phyloP scores from a whole-genome alignment of 2,797 vertebrate species.

The Cyclura pinguis region DNA sequence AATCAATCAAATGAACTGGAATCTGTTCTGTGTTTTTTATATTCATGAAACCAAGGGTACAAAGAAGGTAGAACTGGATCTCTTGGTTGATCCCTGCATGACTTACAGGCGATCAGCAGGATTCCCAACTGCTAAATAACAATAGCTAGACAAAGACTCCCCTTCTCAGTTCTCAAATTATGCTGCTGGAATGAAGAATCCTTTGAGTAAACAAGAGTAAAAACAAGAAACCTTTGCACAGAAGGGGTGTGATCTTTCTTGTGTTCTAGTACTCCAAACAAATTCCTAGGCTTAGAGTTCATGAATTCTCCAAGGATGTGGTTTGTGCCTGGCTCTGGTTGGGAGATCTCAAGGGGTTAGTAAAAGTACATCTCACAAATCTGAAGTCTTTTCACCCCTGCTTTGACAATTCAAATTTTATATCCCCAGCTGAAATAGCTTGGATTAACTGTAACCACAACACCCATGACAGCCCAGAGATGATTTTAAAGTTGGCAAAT shows the following conservation, averaged over 20 bases:
- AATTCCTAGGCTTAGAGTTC: not conserved
- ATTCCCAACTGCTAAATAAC: not conserved
- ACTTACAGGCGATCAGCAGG: not conserved
- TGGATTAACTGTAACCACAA: not conserved
- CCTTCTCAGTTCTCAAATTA: not conserved
- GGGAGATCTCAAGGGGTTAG: not conserved
- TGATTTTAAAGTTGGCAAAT: not conserved
- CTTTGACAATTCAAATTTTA: constrained; percentile 4
- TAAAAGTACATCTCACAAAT: not conserved
- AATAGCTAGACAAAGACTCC: not conserved
- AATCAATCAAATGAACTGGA: not conserved
- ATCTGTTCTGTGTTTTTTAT: not conserved
- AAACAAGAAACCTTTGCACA: not conserved
- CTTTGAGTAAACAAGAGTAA: not conserved
- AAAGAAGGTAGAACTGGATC: not conserved
- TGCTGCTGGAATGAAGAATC: not conserved
- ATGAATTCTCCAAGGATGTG: not conserved
- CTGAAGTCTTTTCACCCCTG: not conserved
- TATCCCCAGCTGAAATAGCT: not conserved
- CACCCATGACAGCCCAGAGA: not conserved
- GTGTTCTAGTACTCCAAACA: not conserved
- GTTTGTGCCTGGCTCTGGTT: not conserved
- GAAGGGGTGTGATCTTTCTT: not conserved
- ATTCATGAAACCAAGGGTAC: not conserved
- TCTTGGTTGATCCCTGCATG: not conserved